phyloP scores from a whole-genome alignment of 2,888 invertebrate genomes.

The Tiliacea citrago region DNA sequence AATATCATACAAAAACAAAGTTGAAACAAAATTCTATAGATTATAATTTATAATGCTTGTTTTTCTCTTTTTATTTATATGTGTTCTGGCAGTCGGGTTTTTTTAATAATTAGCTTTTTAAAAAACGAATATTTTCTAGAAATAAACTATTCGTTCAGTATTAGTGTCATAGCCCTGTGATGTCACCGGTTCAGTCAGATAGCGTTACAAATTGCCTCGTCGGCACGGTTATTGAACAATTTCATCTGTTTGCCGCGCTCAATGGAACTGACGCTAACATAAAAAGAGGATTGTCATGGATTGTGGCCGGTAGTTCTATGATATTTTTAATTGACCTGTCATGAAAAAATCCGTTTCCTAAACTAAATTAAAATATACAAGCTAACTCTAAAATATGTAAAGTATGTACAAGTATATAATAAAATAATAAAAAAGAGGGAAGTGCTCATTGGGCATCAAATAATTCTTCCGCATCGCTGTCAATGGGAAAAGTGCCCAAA shows the following conservation, averaged over 20 bases:
- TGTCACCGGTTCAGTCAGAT: constrained; percentile 23
- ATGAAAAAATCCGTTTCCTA: neutral
- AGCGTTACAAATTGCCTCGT: constrained; percentile 53
- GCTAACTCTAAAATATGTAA: too few relatives aligned
- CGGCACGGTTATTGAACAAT: constrained; percentile 51
- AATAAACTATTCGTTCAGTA: constrained; percentile 2
- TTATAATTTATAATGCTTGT: too few relatives aligned
- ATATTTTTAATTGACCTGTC: constrained; percentile 19
- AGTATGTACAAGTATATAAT: too few relatives aligned
- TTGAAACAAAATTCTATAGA: too few relatives aligned
- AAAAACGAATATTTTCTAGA: neutral
- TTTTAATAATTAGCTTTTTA: neutral
- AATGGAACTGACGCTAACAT: constrained; percentile 22
- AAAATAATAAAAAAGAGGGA: too few relatives aligned
- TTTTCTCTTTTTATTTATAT: too few relatives aligned
- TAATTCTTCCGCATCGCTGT: too few relatives aligned
- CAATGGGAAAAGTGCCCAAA: too few relatives aligned
- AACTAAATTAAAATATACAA: too few relatives aligned
- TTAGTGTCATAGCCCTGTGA: constrained; percentile 20
- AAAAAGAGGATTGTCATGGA: constrained; percentile 31
- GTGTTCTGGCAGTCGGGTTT: neutral
- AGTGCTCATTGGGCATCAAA: too few relatives aligned
- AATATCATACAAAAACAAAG: too few relatives aligned
- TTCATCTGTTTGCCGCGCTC: constrained; percentile 50
- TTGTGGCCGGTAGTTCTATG: constrained; percentile 3